Conservation (phyloP, 2,888 invertebrate genomes). For the Scaptomyza reducta region DNA sequence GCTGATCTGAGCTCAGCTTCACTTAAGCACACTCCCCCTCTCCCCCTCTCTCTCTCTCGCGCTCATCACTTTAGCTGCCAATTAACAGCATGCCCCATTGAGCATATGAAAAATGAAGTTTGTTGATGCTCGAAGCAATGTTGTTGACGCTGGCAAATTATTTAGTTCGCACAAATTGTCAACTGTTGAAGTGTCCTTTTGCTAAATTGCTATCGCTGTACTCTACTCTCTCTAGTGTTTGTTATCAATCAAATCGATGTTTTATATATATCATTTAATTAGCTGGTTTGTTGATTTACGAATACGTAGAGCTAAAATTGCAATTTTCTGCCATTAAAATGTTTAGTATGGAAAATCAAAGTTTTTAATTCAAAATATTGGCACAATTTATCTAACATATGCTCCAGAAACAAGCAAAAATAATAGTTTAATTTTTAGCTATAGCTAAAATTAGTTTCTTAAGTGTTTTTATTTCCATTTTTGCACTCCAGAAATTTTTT, state of each 20-base stretch:
- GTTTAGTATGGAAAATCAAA: too few species aligned
- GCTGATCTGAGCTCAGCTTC: constrained; percentile 25
- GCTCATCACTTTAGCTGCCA: constrained; percentile 38
- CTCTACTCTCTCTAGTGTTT: background rate
- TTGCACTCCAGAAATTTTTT: too few species aligned
- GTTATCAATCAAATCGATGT: constrained; percentile 13
- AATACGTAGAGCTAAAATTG: too few species aligned
- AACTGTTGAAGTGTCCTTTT: constrained; percentile 13
- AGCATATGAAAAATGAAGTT: constrained; percentile 56
- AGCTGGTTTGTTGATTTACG: constrained; percentile 10
- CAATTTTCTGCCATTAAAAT: too few species aligned
- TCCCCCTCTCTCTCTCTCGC: background rate
- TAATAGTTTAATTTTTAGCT: too few species aligned
- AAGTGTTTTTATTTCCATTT: too few species aligned
- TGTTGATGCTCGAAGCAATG: constrained; percentile 4
- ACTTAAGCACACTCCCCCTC: background rate
- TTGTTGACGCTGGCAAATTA: constrained; percentile 22
- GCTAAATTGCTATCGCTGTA: background rate
- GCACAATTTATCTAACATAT: too few species aligned
- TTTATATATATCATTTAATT: constrained; percentile 34
- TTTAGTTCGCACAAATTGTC: constrained; percentile 32
- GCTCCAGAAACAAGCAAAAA: too few species aligned
- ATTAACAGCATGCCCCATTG: constrained; percentile 59
- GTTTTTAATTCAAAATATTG: too few species aligned
- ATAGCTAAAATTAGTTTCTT: too few species aligned